These are phyloP conservation scores for Nothocercus julius DNA, from an alignment of 2,113 vertebrate species.

Conservation along the genomic window DNA sequence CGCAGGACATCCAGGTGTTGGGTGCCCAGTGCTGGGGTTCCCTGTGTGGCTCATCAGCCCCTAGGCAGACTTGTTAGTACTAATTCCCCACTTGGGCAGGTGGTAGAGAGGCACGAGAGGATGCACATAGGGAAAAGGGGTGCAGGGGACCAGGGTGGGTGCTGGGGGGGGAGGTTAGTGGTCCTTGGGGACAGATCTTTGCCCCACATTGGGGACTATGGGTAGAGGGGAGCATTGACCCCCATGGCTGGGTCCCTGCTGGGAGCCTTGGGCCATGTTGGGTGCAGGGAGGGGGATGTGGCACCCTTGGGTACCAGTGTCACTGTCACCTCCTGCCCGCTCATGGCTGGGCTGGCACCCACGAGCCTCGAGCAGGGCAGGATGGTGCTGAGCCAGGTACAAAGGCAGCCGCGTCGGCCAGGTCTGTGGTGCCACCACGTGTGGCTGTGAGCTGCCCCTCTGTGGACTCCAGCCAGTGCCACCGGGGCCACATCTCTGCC, in stretches of 20 bases:
- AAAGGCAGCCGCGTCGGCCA: no score
- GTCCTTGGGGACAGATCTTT: no score
- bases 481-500: background rate
- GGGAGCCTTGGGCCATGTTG: no score
- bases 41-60: slow-evolving; percentile 1
- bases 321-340: background rate
- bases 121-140: background rate
- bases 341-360: background rate
- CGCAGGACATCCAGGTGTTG: background rate
- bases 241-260: no score
- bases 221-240: no score
- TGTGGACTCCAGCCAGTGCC: background rate
- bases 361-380: no score
- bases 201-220: background rate
- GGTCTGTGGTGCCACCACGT: no score
- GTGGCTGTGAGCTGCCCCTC: no score
- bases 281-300: no score
- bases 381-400: no score
- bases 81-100: slow-evolving; percentile 2
- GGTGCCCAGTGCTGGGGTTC: background rate
- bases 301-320: no score
- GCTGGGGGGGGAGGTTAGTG: background rate
- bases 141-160: background rate
- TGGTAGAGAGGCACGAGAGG: background rate
- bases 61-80: slow-evolving; percentile 8